Conservation (phyloP, 1,140 invertebrate genomes). For the Mylabris phalerata region DNA sequence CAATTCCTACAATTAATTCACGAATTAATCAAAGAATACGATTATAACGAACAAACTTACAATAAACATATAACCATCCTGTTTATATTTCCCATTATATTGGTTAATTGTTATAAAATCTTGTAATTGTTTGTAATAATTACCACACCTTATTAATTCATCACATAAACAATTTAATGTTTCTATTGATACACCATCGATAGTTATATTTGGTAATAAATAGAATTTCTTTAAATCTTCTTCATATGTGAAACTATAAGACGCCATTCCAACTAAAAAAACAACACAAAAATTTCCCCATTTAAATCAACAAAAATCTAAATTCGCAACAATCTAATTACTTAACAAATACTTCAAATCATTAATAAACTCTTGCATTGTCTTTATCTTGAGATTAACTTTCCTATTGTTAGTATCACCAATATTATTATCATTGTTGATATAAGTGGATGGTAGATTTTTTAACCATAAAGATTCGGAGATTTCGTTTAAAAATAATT, state of each 20-base stretch:
- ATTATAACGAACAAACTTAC: constrained; percentile 18
- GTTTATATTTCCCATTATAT: constrained; percentile 25
- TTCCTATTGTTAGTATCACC: background rate
- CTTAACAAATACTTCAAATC: constrained; percentile 35
- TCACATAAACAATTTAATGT: constrained; percentile 29
- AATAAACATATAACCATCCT: constrained; percentile 35
- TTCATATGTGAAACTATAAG: constrained; percentile 30
- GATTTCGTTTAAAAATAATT: constrained; percentile 34
- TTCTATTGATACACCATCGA: constrained; percentile 30
- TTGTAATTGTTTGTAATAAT: constrained; percentile 34
- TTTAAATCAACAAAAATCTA: constrained; percentile 1
- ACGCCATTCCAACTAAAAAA: constrained; percentile 36
- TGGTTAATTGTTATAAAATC: constrained; percentile 27
- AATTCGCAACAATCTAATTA: constrained; percentile 14
- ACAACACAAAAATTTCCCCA: constrained; percentile 2
- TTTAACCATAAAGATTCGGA: constrained; percentile 30
- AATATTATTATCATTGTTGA: constrained; percentile 1
- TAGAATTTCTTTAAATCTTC: constrained; percentile 23
- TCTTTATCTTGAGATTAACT: constrained; percentile 18
- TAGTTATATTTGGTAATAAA: constrained; percentile 24
- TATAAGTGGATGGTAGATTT: constrained; percentile 30
- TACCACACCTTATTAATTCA: constrained; percentile 31
- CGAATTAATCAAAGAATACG: background rate
- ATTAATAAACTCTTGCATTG: constrained; percentile 26
- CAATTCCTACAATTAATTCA: constrained; percentile 32